A percentile compares a stretch with the other conserved stretches of the same genome.
Conservation (phyloP, 2,113 vertebrate species). For the Syrrhaptes paradoxus region DNA sequence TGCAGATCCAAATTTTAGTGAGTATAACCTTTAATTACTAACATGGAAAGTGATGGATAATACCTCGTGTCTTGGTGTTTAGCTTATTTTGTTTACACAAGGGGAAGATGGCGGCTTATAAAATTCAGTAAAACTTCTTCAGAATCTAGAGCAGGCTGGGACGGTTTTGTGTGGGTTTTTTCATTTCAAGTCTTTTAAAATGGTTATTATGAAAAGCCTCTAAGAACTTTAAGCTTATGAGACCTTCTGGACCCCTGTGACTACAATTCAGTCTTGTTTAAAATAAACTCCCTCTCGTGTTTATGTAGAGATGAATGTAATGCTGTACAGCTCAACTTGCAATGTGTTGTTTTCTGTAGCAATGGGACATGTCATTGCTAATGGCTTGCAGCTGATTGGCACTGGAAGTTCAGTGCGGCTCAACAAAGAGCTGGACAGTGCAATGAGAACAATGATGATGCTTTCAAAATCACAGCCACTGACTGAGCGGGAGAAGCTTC, state of each 20-base stretch:
- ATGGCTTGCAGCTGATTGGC: constrained; percentile 84
- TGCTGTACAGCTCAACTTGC: background rate
- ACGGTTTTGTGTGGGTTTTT: background rate
- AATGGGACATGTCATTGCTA: constrained; percentile 90
- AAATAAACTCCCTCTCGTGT: background rate
- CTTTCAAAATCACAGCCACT: constrained; percentile 79
- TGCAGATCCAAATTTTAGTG: constrained; percentile 91
- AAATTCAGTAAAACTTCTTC: background rate
- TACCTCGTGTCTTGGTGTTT: background rate
- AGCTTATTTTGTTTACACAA: background rate
- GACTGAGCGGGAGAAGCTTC: constrained; percentile 83
- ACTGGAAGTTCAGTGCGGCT: constrained; percentile 77
- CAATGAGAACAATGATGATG: constrained; percentile 77
- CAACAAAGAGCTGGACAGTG: constrained; percentile 77
- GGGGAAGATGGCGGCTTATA: background rate
- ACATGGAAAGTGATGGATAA: background rate
- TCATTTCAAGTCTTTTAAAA: background rate
- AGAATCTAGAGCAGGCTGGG: background rate
- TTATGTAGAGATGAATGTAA: background rate
- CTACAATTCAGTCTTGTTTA: background rate
- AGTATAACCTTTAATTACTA: constrained; percentile 11
- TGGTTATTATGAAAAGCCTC: background rate
- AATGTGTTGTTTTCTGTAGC: constrained; percentile 63
- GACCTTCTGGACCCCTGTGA: background rate
- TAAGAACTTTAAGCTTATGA: background rate